A percentile compares a stretch with the other conserved stretches of the same genome.
Conservation (phyloP, 2,113 vertebrate genomes). For the Silurus meridionalis region DNA sequence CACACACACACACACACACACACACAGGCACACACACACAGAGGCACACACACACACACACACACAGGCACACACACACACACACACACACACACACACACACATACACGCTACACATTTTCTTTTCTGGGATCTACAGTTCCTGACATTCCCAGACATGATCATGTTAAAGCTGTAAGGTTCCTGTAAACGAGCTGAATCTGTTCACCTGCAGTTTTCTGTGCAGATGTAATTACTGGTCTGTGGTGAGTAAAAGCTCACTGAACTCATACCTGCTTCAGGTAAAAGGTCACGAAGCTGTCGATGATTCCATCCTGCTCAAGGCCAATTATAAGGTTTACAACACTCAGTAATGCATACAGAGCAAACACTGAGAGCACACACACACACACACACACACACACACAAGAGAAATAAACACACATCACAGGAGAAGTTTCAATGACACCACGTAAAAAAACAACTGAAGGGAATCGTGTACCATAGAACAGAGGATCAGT, state of each 20-base stretch:
- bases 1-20: no score
- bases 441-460: no score
- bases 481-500: constrained; percentile 88
- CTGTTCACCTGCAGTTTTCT: not conserved
- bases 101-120: not conserved
- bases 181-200: not conserved
- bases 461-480: constrained; percentile 57
- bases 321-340: constrained; percentile 89
- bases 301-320: constrained; percentile 96
- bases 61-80: not conserved
- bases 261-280: constrained; percentile 78
- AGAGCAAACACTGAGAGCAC: constrained; percentile 81
- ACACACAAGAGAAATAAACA: not conserved
- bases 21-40: no score
- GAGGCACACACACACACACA: not conserved
- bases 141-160: not conserved
- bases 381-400: not conserved
- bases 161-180: not conserved
- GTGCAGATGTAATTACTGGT: no score
- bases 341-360: constrained; percentile 86
- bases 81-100: not conserved
- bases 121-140: not conserved
- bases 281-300: constrained; percentile 90
- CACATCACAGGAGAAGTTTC: not conserved
- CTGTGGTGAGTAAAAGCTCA: not conserved